Base-by-base conservation (phyloP, 2,797 vertebrate genomes). In the Siniperca obscura region DNA sequence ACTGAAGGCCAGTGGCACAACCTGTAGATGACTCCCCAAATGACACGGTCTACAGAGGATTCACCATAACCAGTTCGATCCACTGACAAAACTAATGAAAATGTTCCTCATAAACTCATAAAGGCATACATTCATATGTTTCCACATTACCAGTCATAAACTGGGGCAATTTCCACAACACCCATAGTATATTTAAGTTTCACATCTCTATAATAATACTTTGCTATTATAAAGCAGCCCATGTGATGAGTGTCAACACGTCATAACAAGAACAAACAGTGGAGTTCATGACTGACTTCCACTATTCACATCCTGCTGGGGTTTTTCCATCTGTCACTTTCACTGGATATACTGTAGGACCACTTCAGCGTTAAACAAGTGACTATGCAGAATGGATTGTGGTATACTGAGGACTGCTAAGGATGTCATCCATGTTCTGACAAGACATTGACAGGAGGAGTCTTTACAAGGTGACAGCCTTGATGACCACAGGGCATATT, bases 241-340 rank as follows among this genome's bases (percentile, higher is more conserved):
- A 50, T 44, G 12, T 30, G 27, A 71, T 21, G 2, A 46, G 22
- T 22, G 61, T 50, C 19, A 76, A 19, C 5, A 38, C 3, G 9
- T 77, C 55, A 67, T 8, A 25, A 70, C 5, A 48, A 48, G 21
- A 78, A 46, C 52, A 74, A 78, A 74, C 52, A 74, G 12, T 27
- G 34, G 10, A 27, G 36, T 55, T 82, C 50, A 84, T 72, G 57
- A 65, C 71, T 25, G 19, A 73, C 40, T 55, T 75, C 44, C 44
- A 62, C 30, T 40, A 70, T 22, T 66, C 27, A 25, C 9, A 55
- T 59, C 34, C 38, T 70, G 48, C 21, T 53, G 57, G 52, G 61
- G 65, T 0, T 21, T 65, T 78, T 74, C 65, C 59, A 14, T 21
- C 21, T 8, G 25, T 75, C 59, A 19, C 36, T 22, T 57, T 70